Evolutionary conservation across 2,797 vertebrate genomes (phyloP), one percentile per base, ranked within the genome.

Genomic region (Urocyon cinereoargenteus): DNA sequence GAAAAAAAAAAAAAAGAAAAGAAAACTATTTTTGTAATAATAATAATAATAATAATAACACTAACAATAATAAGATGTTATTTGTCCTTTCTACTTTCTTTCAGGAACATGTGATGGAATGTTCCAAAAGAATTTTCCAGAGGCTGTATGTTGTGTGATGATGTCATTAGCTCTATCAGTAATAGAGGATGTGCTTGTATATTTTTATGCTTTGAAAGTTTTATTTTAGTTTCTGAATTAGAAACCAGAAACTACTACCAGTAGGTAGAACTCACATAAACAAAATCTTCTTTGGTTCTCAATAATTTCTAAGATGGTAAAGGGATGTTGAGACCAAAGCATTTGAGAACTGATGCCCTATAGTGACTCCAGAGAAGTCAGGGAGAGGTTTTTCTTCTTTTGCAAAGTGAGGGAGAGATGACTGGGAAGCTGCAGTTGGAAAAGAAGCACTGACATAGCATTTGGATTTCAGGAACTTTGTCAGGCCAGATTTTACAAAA

Each of bases 61-160:
- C 26, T 49, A 77, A 61, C 28, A 2, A 84, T 77, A 91, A 73
- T 49, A 36, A 19, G 51, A 70, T 64, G 40, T 57, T 40, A 34
- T 26, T 55, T 82, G 2, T 5, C 73, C 6, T 96, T 91, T 86
- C 36, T 16, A 21, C 36, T 34, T 70, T 83, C 64, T 86, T 61
- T 70, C 40, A 82, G n/a, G 26, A 75, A 79, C 19, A n/a, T 28
- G 34, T 26, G 34, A 34, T 61, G 61, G n/a, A 91, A 78, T 90
- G 55, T 83, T 77, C 93, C 66, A 91, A 55, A 81, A 21, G 34
- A 91, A 86, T 82, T 72, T 89, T 79, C 95, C 85, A 90, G 64
- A 83, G 68, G 28, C 6, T 55, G 19, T n/a, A 53, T 13, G 14
- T 34, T 49, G 19, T 28, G 9, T 15, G 26, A 86, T 64, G 81